These are phyloP conservation scores for Porites lobata DNA, from an alignment of 92 coral and sea anemone species.

Conservation along the genomic window DNA sequence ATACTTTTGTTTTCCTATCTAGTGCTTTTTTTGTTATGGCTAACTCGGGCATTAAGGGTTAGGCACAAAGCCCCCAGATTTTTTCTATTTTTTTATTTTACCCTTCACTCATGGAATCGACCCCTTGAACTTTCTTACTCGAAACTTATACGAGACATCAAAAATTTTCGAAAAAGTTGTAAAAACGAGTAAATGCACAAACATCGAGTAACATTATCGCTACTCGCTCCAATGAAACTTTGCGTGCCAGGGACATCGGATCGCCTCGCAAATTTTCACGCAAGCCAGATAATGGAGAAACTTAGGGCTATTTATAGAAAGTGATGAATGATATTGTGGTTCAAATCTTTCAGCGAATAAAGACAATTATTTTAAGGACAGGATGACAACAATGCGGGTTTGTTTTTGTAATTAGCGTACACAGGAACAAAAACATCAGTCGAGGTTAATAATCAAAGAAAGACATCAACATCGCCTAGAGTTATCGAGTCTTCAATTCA, in stretches of 20 bases:
- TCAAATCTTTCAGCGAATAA: not conserved
- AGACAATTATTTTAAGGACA: not conserved
- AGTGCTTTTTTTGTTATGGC: not conserved
- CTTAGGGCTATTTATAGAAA: conserved; percentile 6
- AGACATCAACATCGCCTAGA: too few species aligned
- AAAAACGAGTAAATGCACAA: too few species aligned
- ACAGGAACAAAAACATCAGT: too few species aligned
- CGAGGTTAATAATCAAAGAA: too few species aligned
- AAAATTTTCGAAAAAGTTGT: too few species aligned
- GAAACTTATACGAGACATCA: not conserved
- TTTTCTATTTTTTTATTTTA: not conserved
- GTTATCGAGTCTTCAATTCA: too few species aligned
- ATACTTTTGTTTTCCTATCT: not conserved
- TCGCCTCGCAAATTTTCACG: conserved; percentile 15
- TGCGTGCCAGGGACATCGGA: conserved; percentile 23
- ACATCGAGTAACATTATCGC: too few species aligned
- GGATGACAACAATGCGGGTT: not conserved
- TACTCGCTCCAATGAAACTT: not conserved
- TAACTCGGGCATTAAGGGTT: not conserved
- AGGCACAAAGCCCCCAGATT: not conserved
- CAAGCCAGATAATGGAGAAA: not conserved
- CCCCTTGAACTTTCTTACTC: not conserved
- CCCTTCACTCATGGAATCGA: not conserved
- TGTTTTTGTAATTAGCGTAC: too few species aligned
- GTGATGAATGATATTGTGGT: not conserved